These are phyloP conservation scores for Xylocampa areola DNA, from an alignment of 2,888 invertebrate species.

Conservation along the genomic window DNA sequence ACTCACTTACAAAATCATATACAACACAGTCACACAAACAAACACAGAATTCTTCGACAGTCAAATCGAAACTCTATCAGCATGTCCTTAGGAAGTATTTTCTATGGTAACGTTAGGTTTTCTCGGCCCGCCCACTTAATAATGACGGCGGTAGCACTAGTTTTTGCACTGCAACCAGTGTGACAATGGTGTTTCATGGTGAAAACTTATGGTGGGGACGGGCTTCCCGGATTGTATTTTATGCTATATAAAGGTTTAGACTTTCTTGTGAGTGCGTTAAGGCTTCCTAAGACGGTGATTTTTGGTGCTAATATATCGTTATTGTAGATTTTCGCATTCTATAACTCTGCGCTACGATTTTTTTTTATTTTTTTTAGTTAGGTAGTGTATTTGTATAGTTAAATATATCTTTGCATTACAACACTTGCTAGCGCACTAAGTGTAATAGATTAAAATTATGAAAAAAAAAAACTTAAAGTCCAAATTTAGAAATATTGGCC, in stretches of 20 bases:
- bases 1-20: conserved; percentile 9
- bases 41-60: not conserved
- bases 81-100: conserved; percentile 13
- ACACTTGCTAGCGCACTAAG: no score
- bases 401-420: no score
- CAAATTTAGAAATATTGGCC: no score
- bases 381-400: no score
- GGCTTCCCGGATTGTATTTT: conserved; percentile 33
- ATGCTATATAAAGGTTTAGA: conserved; percentile 8
- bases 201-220: conserved; percentile 30
- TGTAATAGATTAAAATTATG: no score
- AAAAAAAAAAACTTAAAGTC: no score
- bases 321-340: no score
- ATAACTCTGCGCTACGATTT: no score
- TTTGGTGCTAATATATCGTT: no score
- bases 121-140: conserved; percentile 42
- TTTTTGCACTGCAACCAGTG: conserved; percentile 35
- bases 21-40: conserved; percentile 5
- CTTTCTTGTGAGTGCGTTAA: conserved; percentile 5
- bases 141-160: conserved; percentile 32
- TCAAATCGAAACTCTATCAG: conserved; percentile 1
- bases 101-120: conserved; percentile 10
- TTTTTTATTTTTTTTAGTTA: no score
- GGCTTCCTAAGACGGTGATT: not conserved
- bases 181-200: conserved; percentile 44